Percentiles rank a stretch among this genome's conserved stretches.
Evolutionary conservation across 2,888 invertebrate species (phyloP).

Genomic region (Ormyrus thymus): DNA sequence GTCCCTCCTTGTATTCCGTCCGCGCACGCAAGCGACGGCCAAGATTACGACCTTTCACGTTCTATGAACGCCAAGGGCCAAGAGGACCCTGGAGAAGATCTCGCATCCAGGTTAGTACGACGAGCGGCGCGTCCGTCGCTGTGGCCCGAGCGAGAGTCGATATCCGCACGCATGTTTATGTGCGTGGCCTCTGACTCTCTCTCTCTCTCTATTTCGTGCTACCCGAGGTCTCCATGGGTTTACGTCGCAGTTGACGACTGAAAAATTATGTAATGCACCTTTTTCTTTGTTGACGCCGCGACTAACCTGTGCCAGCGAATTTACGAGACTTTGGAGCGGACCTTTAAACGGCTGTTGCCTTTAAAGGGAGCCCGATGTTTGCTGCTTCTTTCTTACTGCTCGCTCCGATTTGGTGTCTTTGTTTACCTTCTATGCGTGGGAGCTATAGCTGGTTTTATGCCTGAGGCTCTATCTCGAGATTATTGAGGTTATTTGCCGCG

Average conservation of each 20-base stretch:
- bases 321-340: not conserved
- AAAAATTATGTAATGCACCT: slow-evolving; percentile 41
- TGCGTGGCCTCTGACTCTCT: slow-evolving; percentile 17
- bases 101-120: slow-evolving; percentile 70
- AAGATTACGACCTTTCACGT: slow-evolving; percentile 58
- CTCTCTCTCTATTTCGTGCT: not conserved
- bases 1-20: slow-evolving; percentile 29
- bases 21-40: slow-evolving; percentile 42
- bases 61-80: slow-evolving; percentile 74
- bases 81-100: slow-evolving; percentile 74
- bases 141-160: no score
- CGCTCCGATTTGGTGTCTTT: slow-evolving; percentile 11
- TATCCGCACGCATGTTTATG: not conserved
- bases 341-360: not conserved
- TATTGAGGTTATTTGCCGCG: slow-evolving; percentile 40
- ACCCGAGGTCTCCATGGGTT: not conserved
- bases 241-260: not conserved
- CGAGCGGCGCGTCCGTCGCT: no score
- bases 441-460: not conserved
- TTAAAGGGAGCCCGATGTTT: not conserved
- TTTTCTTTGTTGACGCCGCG: slow-evolving; percentile 14
- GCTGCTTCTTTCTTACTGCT: not conserved
- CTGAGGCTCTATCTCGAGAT: not conserved
- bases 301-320: not conserved
- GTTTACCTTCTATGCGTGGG: slow-evolving; percentile 30